phyloP scores from a whole-genome alignment of 2,113 vertebrate genomes.

The Butorides virescens region DNA sequence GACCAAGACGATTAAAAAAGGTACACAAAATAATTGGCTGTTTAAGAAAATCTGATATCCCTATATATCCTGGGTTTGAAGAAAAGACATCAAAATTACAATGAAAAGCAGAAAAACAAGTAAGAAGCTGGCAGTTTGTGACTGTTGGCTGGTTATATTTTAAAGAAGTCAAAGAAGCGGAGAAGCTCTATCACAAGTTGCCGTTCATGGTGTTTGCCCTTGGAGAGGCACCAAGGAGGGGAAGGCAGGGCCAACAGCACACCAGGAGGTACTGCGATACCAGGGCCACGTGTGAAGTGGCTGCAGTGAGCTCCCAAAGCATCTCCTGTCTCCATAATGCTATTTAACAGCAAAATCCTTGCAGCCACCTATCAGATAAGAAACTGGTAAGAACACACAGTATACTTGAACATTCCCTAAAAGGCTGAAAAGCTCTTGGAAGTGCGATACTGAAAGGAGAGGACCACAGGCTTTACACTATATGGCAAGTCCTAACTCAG shows the following conservation, averaged over 20 bases:
- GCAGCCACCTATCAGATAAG: not conserved
- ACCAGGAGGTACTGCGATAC: not conserved
- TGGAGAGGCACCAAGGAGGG: not conserved
- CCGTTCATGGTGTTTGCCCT: not conserved
- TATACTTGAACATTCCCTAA: not conserved
- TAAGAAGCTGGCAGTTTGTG: not conserved
- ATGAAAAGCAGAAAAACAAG: not conserved
- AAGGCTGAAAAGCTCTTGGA: not conserved
- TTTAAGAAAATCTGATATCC: not conserved
- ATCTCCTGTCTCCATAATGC: not conserved
- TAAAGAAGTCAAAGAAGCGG: not conserved
- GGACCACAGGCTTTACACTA: not conserved
- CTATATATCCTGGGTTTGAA: not conserved
- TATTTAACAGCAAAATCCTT: fast-evolving
- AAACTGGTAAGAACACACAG: not conserved
- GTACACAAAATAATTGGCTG: not conserved
- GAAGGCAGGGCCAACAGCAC: not conserved
- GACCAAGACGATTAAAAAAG: not conserved
- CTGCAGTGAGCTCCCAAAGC: not conserved
- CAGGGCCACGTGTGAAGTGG: fast-evolving
- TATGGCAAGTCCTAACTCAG: not conserved
- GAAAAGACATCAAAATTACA: not conserved
- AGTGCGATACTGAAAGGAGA: not conserved
- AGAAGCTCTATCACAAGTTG: not conserved
- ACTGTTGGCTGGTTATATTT: not conserved